Base-by-base conservation (phyloP, 1,140 invertebrate genomes). In the Ostrea denselamellosa region DNA sequence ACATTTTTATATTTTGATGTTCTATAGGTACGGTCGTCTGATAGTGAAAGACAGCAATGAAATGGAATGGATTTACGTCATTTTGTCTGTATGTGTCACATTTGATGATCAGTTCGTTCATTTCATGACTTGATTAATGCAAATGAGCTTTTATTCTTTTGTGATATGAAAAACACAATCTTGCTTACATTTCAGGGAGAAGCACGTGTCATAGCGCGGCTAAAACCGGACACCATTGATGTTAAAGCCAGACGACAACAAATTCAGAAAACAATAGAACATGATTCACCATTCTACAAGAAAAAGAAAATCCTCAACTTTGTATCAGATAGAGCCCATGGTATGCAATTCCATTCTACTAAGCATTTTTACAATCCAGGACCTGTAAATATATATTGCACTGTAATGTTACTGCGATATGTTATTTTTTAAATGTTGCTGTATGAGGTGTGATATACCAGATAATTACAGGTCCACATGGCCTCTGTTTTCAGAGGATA, bases 51-150 rank as follows among this genome's bases (percentile, higher is more conserved):
- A 94, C 86, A 92, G 92, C 77, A 93, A 93, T 84, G 89, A 93
- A 28, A 88, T 93, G 0, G 94, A 94, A 68, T 94, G 92, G 92
- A 93, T 94, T 17, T 94, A 93, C 84, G 92, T 94, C 51, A 93
- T 94, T 22, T 93, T 92, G 84, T 93, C 93, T 68, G 93, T 93
- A 89, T 88, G 92, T 90, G 52, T 82, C 77, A 52, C 7, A 53
- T 86, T 82, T 44, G 34, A 44, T 44, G 34, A 44, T 44, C 34
- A 44, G 34, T 44, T 44, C 34, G 34, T 44, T 44, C 34, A 44
- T 44, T 44, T 44, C 34, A 44, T 2, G 34, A 44, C 2, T 44
- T 44, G 34, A 44, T 44, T 44, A 44, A 44, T 44, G 5, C 1
- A 44, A 44, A 1, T 44, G 34, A 44, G 34, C 34, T 44, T 44